phyloP scores from a whole-genome alignment of 1,140 invertebrate genomes.

The Drosophila nasuta region DNA sequence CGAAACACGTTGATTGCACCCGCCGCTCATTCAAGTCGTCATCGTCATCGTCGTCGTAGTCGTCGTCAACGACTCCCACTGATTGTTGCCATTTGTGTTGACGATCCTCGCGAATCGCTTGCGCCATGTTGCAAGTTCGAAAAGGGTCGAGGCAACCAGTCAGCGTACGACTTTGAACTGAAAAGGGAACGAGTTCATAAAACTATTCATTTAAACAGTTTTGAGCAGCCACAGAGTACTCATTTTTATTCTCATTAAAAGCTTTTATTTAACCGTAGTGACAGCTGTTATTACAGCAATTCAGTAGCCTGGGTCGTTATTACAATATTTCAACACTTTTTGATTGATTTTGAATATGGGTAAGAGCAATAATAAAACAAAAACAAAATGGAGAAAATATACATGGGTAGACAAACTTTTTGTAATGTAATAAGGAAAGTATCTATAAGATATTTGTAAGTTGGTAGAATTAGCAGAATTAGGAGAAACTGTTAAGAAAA shows the following conservation, averaged over 20 bases:
- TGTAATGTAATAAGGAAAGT: too few species aligned
- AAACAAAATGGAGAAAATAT: too few species aligned
- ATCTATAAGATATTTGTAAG: too few species aligned
- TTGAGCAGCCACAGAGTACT: not conserved
- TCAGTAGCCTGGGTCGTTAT: too few species aligned
- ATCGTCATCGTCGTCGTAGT: not conserved
- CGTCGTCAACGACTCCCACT: conserved; percentile 30
- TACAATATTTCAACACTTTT: too few species aligned
- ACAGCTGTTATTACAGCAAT: too few species aligned
- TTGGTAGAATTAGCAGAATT: too few species aligned
- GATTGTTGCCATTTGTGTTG: conserved; percentile 77
- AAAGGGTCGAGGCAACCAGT: conserved; percentile 14
- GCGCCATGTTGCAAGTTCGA: conserved; percentile 40
- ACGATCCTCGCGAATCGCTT: conserved; percentile 52
- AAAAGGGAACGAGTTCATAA: not conserved
- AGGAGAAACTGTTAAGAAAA: too few species aligned
- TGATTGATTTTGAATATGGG: too few species aligned
- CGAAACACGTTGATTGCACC: conserved; percentile 74
- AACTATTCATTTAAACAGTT: not conserved
- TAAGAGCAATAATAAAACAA: too few species aligned
- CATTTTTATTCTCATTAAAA: not conserved
- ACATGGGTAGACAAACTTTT: too few species aligned
- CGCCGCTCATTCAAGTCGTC: conserved; percentile 36
- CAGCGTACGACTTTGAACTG: not conserved
- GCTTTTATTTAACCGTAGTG: too few species aligned